Evolutionary conservation across 2,888 invertebrate genomes (phyloP), one percentile per base, ranked within the genome.

Genomic region (Parnassius glacialis): DNA sequence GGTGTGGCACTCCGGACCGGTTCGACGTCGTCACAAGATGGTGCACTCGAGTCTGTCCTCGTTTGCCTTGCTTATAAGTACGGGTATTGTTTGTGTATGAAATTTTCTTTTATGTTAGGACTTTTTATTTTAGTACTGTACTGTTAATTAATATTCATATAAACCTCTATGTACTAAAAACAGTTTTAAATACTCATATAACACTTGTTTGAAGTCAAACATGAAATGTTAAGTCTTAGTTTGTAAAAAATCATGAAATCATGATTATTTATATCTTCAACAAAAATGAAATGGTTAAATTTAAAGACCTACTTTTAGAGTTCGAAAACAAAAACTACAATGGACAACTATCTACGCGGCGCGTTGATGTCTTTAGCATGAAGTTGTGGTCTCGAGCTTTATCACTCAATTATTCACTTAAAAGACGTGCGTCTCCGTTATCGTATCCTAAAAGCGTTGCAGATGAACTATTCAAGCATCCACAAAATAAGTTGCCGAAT

Each of bases 361-460:
- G 90, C 90, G 90, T 91, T 91, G 88, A 90, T 83, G 85, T 91
- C 90, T 90, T 88, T 80, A 79, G 77, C 79, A 80, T 73, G 81
- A 78, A 57, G 65, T 59, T 62, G 64, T 59, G 62, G 67, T 67
- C 60, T 65, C 60, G 57, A 68, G 61, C 65, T 66, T 70, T 66
- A 64, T 72, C 72, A 68, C 65, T 66, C 63, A 62, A 67, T 57
- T 56, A 65, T 58, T 54, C 42, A 59, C 16, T 53, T 55, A 9
- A 50, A 58, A 55, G 34, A 42, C n/a, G 34, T 34, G 52, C 16
- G 52, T 51, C 41, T 60, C 44, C 58, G 52, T 58, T 54, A 61
- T 56, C 59, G 56, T 34, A 45, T 58, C 43, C 52, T 58, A 41
- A 64, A 47, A 61, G 55, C 62, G 65, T 69, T 55, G 68, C 67